A percentile compares a stretch with the other conserved stretches of the same genome.
Conservation (phyloP, 2,888 invertebrate genomes). For the Heliconius erato region DNA sequence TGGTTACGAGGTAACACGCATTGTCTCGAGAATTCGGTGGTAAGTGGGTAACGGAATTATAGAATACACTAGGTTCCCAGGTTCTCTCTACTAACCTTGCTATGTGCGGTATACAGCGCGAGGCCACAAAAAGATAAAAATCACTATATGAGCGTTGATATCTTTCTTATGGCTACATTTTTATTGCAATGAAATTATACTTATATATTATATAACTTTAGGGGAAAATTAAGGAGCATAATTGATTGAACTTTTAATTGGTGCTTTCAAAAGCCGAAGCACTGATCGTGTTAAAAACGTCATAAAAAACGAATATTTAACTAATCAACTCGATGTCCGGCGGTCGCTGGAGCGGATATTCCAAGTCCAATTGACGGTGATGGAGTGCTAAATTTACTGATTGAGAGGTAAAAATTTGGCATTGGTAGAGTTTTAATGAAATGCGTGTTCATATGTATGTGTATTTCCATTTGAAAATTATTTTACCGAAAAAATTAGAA, state of each 20-base stretch:
- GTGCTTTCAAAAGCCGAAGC: slow-evolving; percentile 39
- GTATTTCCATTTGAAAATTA: background rate
- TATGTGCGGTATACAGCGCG: too few relatives aligned
- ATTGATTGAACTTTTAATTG: slow-evolving; percentile 44
- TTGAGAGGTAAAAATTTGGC: slow-evolving; percentile 46
- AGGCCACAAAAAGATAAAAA: background rate
- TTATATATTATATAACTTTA: background rate
- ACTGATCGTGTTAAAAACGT: slow-evolving; percentile 38
- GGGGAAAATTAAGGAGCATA: slow-evolving; percentile 2
- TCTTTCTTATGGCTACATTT: background rate
- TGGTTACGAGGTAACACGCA: too few relatives aligned
- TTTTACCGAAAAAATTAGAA: background rate
- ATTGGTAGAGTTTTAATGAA: slow-evolving; percentile 33
- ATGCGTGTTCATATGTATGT: background rate
- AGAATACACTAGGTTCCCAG: too few relatives aligned
- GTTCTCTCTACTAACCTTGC: too few relatives aligned
- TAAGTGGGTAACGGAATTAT: too few relatives aligned
- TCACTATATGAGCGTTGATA: background rate
- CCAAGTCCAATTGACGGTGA: slow-evolving; percentile 48
- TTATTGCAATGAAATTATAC: background rate
- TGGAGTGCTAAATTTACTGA: slow-evolving; percentile 50
- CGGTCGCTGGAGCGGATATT: slow-evolving; percentile 47
- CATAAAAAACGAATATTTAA: slow-evolving; percentile 44
- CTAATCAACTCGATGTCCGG: slow-evolving; percentile 47
- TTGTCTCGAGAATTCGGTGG: too few relatives aligned